phyloP scores from a whole-genome alignment of 2,797 vertebrate genomes.

The Helicolenus hilgendorfi region DNA sequence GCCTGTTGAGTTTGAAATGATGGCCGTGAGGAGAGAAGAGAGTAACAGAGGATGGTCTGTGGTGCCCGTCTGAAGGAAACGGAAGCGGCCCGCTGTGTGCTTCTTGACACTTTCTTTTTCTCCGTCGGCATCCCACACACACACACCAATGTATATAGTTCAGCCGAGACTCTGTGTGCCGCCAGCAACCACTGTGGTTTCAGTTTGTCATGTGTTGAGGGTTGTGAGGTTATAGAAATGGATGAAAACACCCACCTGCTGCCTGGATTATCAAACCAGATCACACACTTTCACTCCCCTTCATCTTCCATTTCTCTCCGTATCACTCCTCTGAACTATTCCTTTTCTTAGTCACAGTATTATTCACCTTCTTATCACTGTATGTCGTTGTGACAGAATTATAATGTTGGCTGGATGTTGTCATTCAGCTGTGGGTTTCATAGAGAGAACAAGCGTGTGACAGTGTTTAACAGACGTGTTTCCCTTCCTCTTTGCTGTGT shows the following conservation, averaged over 20 bases:
- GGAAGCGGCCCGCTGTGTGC: conserved; percentile 71
- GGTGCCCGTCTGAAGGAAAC: conserved; percentile 56
- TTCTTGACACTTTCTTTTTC: conserved; percentile 48
- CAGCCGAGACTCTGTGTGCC: conserved; percentile 27
- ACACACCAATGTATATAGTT: background rate
- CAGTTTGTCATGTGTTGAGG: background rate
- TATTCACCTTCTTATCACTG: background rate
- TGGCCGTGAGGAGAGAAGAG: conserved; percentile 51
- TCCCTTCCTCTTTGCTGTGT: conserved; percentile 20
- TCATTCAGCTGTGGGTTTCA: conserved; percentile 25
- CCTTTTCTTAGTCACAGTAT: background rate
- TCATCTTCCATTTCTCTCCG: background rate
- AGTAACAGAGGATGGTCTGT: conserved; percentile 80
- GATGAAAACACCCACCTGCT: conserved; percentile 66
- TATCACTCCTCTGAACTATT: background rate
- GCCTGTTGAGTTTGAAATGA: conserved; percentile 69
- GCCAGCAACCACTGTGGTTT: conserved; percentile 34
- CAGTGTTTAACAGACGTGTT: conserved; percentile 12
- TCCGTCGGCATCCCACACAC: conserved; percentile 5
- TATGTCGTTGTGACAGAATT: conserved; percentile 6
- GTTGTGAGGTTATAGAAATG: conserved; percentile 16
- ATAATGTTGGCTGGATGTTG: background rate
- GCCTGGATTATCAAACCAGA: conserved; percentile 51
- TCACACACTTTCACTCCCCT: conserved; percentile 11
- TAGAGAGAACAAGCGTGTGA: background rate